Evolutionary conservation across 2,113 vertebrate genomes (phyloP), one percentile per base, ranked within the genome.

Genomic region (Catharus minimus): DNA sequence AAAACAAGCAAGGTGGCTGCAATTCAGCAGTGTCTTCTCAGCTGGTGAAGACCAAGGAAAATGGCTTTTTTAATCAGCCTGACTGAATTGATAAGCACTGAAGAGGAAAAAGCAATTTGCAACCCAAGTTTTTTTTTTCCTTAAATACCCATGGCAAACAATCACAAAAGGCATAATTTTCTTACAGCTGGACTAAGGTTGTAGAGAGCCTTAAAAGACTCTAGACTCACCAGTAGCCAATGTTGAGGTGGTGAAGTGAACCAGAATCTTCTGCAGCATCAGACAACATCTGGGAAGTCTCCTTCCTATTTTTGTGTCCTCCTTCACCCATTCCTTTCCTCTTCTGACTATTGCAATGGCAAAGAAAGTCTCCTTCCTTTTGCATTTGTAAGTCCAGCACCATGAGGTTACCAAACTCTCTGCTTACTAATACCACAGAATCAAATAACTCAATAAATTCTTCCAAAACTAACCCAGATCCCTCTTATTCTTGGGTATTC

Each of bases 401-500:
- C 18, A 17, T 26, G 41, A 73, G 3, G 36, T 66, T 79, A 76
- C 49, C 52, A 65, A 95, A 74, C 24, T 74, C 79, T 73, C 41
- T 1, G 0, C 62, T 71, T 85, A 78, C 28, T 82, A 68, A 53
- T 28, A 27, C 11, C 17, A 10, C 32, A 68, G 44, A 78, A 75
- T 72, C 61, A 94, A 93, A 88, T 66, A 86, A 60, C 47, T 47
- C 64, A 78, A 91, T 10, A 79, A 55, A 61, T 65, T 86, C 22
- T 79, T 77, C 56, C 90, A 91, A 95, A 89, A 85, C 36, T 49
- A 85, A 62, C 57, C 50, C 86, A 93, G 77, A 78, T 76, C 38
- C 26, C 66, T 90, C 78, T 43, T 77, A 60, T 57, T 14, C 20
- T 22, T 44, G 26, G 10, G 14, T 20, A 47, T 21, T 74, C 30